Conservation (phyloP, 2,888 invertebrate genomes). For the Caenorhabditis panamensis region DNA sequence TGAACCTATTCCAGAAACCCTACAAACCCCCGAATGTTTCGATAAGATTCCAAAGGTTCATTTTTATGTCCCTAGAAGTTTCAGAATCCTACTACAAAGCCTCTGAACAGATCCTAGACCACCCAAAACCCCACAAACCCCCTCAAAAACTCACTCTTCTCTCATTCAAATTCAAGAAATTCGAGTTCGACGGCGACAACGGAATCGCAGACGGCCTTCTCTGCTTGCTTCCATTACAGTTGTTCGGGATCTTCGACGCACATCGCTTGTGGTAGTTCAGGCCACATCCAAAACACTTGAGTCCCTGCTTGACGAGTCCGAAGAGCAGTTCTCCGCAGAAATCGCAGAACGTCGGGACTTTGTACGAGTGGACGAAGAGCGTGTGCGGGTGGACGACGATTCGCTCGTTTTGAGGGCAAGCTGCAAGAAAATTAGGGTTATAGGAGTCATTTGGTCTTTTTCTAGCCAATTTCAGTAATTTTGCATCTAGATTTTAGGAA, state of each 20-base stretch:
- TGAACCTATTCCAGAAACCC: too few relatives aligned
- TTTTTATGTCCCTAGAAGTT: too few relatives aligned
- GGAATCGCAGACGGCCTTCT: slow-evolving; percentile 83
- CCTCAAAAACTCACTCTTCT: slow-evolving; percentile 55
- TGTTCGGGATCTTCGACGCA: slow-evolving; percentile 95
- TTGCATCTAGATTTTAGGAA: too few relatives aligned
- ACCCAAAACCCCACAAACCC: too few relatives aligned
- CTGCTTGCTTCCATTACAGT: slow-evolving; percentile 87
- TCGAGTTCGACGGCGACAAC: slow-evolving; percentile 79
- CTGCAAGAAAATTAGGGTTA: slow-evolving; percentile 66
- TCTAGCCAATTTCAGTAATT: too few relatives aligned
- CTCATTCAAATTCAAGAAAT: slow-evolving; percentile 68
- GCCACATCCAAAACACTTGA: slow-evolving; percentile 99
- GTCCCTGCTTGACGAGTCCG: slow-evolving; percentile 96
- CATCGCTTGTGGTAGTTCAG: slow-evolving; percentile 98
- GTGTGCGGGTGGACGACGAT: slow-evolving; percentile 89
- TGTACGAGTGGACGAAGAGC: slow-evolving; percentile 96
- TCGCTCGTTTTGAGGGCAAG: slow-evolving; percentile 83
- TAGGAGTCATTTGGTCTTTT: not conserved
- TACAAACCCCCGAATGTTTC: too few relatives aligned
- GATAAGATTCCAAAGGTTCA: too few relatives aligned
- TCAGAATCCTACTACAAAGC: too few relatives aligned
- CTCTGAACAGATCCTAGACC: too few relatives aligned
- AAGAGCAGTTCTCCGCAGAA: slow-evolving; percentile 99
- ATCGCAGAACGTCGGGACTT: slow-evolving; percentile 99